Evolutionary conservation across 2,888 invertebrate species (phyloP).

Genomic region (Urechis unicinctus): DNA sequence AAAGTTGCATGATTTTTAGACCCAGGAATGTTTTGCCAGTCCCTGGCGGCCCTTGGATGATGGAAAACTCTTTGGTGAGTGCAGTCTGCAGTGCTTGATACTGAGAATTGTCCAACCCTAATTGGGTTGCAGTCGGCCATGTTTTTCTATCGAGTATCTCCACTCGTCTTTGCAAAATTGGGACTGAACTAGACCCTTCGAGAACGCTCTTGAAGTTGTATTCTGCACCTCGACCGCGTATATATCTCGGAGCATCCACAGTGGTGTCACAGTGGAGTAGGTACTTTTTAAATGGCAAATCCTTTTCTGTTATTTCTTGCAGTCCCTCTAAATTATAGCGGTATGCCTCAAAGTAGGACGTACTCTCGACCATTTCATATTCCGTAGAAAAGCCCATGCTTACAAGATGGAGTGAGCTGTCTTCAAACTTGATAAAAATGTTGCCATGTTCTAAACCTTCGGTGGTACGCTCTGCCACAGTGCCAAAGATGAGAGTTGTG

Average conservation of each 20-base stretch:
- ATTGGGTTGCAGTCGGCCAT: not conserved
- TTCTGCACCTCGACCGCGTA: not conserved
- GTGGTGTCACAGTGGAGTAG: conserved; percentile 56
- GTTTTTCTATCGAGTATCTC: not conserved
- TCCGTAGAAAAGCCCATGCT: no score
- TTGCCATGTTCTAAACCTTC: conserved; percentile 28
- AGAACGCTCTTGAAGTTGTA: no score
- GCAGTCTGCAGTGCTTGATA: conserved; percentile 26
- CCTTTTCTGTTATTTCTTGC: conserved; percentile 52
- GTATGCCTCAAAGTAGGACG: conserved; percentile 73
- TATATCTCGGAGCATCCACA: conserved; percentile 12
- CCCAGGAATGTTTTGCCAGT: no score
- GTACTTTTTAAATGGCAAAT: conserved; percentile 65
- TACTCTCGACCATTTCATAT: conserved; percentile 63
- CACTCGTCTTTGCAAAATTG: not conserved
- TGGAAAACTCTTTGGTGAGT: conserved; percentile 36
- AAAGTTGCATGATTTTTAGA: no score
- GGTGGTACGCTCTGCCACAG: conserved; percentile 59
- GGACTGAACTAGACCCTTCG: not conserved
- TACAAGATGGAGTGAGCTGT: no score
- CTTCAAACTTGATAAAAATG: conserved; percentile 25
- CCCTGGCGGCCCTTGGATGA: conserved; percentile 58
- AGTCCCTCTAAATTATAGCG: conserved; percentile 64
- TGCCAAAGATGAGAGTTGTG: conserved; percentile 62
- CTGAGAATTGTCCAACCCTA: not conserved